These are phyloP conservation scores for Microctonus brassicae DNA, from an alignment of 2,888 invertebrate species.

Conservation along the genomic window DNA sequence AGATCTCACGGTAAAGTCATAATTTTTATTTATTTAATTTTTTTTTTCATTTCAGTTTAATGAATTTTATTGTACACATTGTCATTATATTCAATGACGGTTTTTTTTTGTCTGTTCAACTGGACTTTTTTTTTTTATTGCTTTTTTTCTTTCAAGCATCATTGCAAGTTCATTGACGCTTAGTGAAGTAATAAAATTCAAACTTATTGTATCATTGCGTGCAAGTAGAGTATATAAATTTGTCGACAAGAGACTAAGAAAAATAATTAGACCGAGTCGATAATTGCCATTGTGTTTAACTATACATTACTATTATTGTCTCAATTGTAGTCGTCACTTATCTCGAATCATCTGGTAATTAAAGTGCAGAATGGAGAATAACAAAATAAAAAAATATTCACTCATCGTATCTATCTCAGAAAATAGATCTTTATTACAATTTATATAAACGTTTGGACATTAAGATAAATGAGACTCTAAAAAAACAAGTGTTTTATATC, in stretches of 20 bases:
- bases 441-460: not conserved
- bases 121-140: not conserved
- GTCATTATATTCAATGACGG: not conserved
- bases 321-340: not conserved
- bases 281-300: conserved; percentile 25
- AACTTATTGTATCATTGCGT: not conserved
- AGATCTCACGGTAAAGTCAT: conserved; percentile 18
- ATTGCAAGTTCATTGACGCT: conserved; percentile 24
- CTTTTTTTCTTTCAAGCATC: not conserved
- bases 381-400: too few relatives aligned
- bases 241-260: not conserved
- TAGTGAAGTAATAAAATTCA: not conserved
- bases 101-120: not conserved
- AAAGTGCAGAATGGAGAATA: too few relatives aligned
- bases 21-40: not conserved
- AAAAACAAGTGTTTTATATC: too few relatives aligned
- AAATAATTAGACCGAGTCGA: conserved; percentile 30
- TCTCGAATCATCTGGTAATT: not conserved
- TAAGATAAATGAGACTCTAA: too few relatives aligned
- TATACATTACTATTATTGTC: not conserved
- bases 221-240: not conserved
- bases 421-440: not conserved
- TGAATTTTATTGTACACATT: not conserved
- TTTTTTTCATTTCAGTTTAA: not conserved
- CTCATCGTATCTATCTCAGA: too few relatives aligned